Conservation (phyloP, 2,888 invertebrate genomes). For the Andrena bucephala region DNA sequence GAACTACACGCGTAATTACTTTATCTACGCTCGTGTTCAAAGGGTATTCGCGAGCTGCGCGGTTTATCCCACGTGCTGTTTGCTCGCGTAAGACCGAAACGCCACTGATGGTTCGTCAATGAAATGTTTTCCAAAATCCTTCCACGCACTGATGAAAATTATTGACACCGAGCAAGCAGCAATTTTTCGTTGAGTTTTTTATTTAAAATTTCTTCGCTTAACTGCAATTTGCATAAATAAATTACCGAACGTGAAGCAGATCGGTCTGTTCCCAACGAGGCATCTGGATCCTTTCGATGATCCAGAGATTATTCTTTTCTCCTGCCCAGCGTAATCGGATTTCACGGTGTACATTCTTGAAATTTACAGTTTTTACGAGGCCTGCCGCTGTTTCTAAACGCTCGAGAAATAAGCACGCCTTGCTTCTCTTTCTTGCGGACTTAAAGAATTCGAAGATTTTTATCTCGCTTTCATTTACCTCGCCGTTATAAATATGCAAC, state of each 20-base stretch:
- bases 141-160: background rate
- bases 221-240: slow-evolving; percentile 8
- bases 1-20: background rate
- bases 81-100: background rate
- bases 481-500: background rate
- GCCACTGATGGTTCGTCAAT: background rate
- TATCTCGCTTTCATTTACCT: background rate
- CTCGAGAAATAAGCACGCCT: background rate
- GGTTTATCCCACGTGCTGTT: background rate
- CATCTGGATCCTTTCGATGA: slow-evolving; percentile 60
- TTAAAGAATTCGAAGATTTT: background rate
- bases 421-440: background rate
- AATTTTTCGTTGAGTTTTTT: background rate
- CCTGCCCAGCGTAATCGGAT: background rate
- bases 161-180: too few relatives aligned
- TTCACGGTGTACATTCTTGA: slow-evolving; percentile 12
- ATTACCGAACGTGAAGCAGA: background rate
- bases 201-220: background rate
- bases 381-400: background rate
- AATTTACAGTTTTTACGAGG: slow-evolving; percentile 3
- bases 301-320: slow-evolving; percentile 47
- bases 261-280: slow-evolving; percentile 3
- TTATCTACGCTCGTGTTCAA: background rate
- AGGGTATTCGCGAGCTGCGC: background rate
- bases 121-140: background rate